Evolutionary conservation across 1,140 invertebrate genomes (phyloP).

Genomic region (Rhynchophorus ferrugineus): DNA sequence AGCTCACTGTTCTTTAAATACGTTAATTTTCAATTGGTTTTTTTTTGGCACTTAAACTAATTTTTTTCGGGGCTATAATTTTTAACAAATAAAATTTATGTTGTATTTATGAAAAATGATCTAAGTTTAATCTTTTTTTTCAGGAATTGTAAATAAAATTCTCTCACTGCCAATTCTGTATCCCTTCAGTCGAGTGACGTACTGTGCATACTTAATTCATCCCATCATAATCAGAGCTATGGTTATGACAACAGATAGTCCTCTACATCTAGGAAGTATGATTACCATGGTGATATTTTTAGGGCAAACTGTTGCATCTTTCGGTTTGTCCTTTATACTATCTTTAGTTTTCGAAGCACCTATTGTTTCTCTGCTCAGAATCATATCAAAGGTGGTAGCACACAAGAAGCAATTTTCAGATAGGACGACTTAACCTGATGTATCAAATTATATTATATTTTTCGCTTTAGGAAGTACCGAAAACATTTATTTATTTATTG

Average conservation of each 20-base stretch:
- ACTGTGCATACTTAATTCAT: constrained; percentile 76
- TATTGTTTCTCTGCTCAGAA: constrained; percentile 76
- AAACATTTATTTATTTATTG: too few species aligned
- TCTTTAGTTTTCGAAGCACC: constrained; percentile 76
- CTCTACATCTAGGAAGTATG: constrained; percentile 68
- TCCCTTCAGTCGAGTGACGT: constrained; percentile 76
- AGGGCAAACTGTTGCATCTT: constrained; percentile 68
- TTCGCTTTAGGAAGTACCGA: too few species aligned
- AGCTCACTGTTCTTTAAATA: too few species aligned
- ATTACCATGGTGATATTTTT: constrained; percentile 70
- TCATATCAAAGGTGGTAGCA: constrained; percentile 47
- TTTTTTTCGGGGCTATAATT: too few species aligned
- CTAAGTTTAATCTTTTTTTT: constrained; percentile 33
- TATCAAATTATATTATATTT: too few species aligned
- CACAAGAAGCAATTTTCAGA: constrained; percentile 12
- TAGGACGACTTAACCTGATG: background rate
- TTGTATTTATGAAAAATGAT: too few species aligned
- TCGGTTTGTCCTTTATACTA: constrained; percentile 66
- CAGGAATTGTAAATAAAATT: constrained; percentile 63
- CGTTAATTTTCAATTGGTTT: too few species aligned
- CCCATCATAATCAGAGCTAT: constrained; percentile 69
- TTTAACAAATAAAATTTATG: too few species aligned
- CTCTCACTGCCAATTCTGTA: constrained; percentile 70
- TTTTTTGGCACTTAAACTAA: too few species aligned
- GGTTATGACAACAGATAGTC: constrained; percentile 68